Conservation (phyloP, 2,888 invertebrate genomes). For the Mimachlamys varia region DNA sequence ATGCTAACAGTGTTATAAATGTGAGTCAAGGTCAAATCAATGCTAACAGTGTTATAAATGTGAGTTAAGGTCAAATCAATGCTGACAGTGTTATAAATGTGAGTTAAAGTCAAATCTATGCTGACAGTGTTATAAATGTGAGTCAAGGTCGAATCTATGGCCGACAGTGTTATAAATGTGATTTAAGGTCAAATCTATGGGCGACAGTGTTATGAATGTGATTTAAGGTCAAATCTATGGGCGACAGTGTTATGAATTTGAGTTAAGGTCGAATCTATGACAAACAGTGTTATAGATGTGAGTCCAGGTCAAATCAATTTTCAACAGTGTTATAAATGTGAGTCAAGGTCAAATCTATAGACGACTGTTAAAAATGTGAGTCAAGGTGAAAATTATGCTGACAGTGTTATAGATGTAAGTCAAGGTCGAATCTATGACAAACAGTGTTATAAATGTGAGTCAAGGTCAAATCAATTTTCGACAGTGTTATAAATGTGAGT, state of each 20-base stretch:
- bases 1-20: slow-evolving; percentile 65
- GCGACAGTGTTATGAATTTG: slow-evolving; percentile 76
- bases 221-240: not conserved
- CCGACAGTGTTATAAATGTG: slow-evolving; percentile 74
- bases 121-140: slow-evolving; percentile 75
- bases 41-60: slow-evolving; percentile 72
- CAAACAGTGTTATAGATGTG: slow-evolving; percentile 75
- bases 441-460: slow-evolving; percentile 76
- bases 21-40: slow-evolving; percentile 61
- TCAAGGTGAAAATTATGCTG: slow-evolving; percentile 39
- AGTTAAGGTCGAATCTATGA: not conserved
- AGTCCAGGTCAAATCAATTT: not conserved
- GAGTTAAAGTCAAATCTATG: slow-evolving; percentile 46
- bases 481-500: slow-evolving; percentile 73
- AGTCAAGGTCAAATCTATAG: not conserved
- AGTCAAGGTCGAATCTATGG: slow-evolving; percentile 44
- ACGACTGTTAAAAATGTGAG: slow-evolving; percentile 75
- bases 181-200: not conserved
- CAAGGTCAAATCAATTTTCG: slow-evolving; percentile 43
- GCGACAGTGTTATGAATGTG: slow-evolving; percentile 76
- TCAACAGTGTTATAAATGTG: slow-evolving; percentile 56
- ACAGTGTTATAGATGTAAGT: slow-evolving; percentile 76
- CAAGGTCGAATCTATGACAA: slow-evolving; percentile 42
- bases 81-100: slow-evolving; percentile 75
- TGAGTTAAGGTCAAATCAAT: slow-evolving; percentile 56